Evolutionary conservation across 2,113 vertebrate genomes (phyloP), one percentile per base, ranked within the genome.

Genomic region (Xiphorhynchus elegans): DNA sequence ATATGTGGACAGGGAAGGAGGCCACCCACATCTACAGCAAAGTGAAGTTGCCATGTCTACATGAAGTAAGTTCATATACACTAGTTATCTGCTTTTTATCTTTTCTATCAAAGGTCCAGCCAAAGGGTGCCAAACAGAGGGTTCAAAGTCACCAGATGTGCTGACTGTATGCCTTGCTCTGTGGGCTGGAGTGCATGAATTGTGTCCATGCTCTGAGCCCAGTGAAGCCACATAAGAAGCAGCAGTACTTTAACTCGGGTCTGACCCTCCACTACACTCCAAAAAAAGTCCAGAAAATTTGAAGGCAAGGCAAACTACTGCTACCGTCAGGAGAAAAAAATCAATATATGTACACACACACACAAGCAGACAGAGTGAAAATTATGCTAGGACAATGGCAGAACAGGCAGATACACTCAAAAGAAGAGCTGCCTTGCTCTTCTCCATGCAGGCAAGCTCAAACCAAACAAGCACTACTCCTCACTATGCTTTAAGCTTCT

Each of bases 141-240:
- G 13, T 67, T 52, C 35, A 59, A 50, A 31, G 19, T 35, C 44
- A 52, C 35, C 20, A 55, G 42, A 52, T n/a, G 9, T 17, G 58
- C 37, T 28, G n/a, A 66, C 11, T 16, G 20, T 17, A 2, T 23
- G 29, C 9, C 44, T 68, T 10, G 18, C 15, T 68, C 46, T 25
- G 10, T 6, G 19, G 47, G 40, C 50, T 91, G 40, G 11, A 55
- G 8, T 0, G 2, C 7, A 3, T 0, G 8, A 89, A 35, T 13
- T 46, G 13, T 55, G 23, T 15, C 35, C 5, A 7, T 15, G 58
- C 52, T 55, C 60, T 11, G 26, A 94, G 55, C 12, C 13, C 67
- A 70, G 72, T 0, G 0, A 69, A 56, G 37, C 15, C 49, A 42
- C 0, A 0, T 31, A 47, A 85, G 64, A 62, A 58, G 47, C n/a